Base-by-base conservation (phyloP, 2,888 invertebrate species). In the Mellilla xanthometata region DNA sequence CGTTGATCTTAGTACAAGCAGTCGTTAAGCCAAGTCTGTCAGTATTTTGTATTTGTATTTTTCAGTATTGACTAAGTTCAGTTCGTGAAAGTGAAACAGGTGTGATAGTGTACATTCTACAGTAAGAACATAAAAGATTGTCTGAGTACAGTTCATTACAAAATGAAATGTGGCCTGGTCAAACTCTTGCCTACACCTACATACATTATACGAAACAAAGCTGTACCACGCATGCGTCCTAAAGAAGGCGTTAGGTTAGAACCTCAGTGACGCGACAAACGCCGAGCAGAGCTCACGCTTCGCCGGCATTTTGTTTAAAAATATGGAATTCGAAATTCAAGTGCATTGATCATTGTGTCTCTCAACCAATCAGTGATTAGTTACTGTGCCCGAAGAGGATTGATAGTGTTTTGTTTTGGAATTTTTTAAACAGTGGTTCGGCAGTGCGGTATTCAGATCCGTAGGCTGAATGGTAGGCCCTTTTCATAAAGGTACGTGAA, bases 281-380 rank as follows among this genome's bases (percentile, higher is more conserved):
- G 73, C 67, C 65, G 56, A 12, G 32, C 34, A 23, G 60, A 65
- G 68, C 76, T 76, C 73, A 71, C 77, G 82, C 58, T 58, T 56
- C 64, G 71, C 76, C 49, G 44, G 41, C 41, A n/a, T 26, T n/a
- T 6, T n/a, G n/a, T 0, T 5, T 11, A 23, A 65, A 72, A 76
- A 73, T 65, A 79, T 82, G 78, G 65, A 68, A 79, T 77, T 78
- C 79, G 79, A 72, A 68, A 72, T 72, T 62, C 54, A 68, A 71
- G 60, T 49, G 49, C 38, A 49, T 52, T 56, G 49, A 61, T 60
- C 53, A 38, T 56, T 59, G 45, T 44, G 34, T 26, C 62, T 9
- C 4, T 10, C 19, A 9, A 9, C 19, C 11, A 5, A 8, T 6
- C 30, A 39, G 36, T 38, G 36, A 9, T 10, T 24, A 31, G 13